phyloP scores from a whole-genome alignment of 2,797 vertebrate genomes.

The Gymnocypris eckloni region DNA sequence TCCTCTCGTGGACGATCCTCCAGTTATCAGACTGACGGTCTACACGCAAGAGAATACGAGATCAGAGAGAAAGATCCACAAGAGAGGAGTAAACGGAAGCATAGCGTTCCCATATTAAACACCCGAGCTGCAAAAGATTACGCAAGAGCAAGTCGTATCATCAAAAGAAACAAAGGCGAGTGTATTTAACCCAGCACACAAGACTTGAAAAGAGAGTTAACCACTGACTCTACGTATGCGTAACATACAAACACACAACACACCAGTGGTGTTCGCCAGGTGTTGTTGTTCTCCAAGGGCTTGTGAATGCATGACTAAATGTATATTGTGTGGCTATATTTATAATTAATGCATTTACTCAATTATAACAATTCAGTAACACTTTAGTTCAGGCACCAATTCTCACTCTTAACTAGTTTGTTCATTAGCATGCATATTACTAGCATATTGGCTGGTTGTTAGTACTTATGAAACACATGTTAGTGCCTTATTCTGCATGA shows the following conservation, averaged over 20 bases:
- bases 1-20: conserved; percentile 47
- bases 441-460: too few species aligned
- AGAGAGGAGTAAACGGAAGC: conserved; percentile 36
- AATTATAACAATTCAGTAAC: too few species aligned
- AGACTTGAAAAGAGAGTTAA: neutral
- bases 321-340: neutral
- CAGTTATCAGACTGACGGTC: conserved; percentile 50
- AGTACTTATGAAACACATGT: too few species aligned
- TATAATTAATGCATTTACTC: too few species aligned
- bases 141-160: conserved; percentile 29
- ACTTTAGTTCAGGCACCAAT: too few species aligned
- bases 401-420: too few species aligned
- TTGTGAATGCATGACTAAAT: neutral
- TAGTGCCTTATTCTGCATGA: too few species aligned
- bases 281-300: neutral
- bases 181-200: conserved; percentile 19
- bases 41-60: neutral
- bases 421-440: too few species aligned
- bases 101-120: conserved; percentile 35
- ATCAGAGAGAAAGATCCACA: neutral
- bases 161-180: conserved; percentile 10
- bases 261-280: neutral
- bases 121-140: conserved; percentile 44
- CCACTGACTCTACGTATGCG: neutral
- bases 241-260: neutral